These are phyloP conservation scores for Eupithecia vulgata DNA, from an alignment of 2,888 invertebrate genomes.

Conservation along the genomic window DNA sequence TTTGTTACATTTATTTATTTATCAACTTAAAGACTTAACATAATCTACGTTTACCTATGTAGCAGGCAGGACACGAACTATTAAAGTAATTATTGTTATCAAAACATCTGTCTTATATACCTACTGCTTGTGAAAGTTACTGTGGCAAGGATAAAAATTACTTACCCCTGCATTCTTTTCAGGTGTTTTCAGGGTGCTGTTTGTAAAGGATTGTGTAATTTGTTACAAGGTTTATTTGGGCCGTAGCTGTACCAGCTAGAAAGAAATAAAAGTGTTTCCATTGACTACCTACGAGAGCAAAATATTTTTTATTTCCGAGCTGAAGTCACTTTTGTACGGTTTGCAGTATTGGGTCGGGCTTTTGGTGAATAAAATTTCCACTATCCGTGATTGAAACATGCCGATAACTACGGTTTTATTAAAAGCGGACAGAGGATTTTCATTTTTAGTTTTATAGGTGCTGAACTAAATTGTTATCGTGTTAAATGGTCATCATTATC, in stretches of 20 bases:
- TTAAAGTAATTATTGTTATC: neutral
- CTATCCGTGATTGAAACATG: slow-evolving; percentile 32
- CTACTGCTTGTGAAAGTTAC: neutral
- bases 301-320: slow-evolving; percentile 20
- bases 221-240: slow-evolving; percentile 39
- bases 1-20: no score
- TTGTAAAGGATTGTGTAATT: slow-evolving; percentile 47
- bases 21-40: no score
- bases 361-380: slow-evolving; percentile 21
- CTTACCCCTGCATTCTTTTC: slow-evolving; percentile 39
- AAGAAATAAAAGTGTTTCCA: slow-evolving; percentile 21
- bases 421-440: neutral
- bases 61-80: neutral
- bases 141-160: slow-evolving; percentile 36
- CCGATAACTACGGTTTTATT: slow-evolving; percentile 16
- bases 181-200: slow-evolving; percentile 44
- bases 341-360: slow-evolving; percentile 17
- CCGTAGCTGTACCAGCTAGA: slow-evolving; percentile 17
- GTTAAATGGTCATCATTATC: neutral
- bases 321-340: slow-evolving; percentile 21
- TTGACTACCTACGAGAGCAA: slow-evolving; percentile 15
- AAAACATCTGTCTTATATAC: neutral
- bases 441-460: neutral
- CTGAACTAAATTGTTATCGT: neutral
- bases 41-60: neutral